Conservation (phyloP, 2,888 invertebrate species). For the Hymenopus coronatus region DNA sequence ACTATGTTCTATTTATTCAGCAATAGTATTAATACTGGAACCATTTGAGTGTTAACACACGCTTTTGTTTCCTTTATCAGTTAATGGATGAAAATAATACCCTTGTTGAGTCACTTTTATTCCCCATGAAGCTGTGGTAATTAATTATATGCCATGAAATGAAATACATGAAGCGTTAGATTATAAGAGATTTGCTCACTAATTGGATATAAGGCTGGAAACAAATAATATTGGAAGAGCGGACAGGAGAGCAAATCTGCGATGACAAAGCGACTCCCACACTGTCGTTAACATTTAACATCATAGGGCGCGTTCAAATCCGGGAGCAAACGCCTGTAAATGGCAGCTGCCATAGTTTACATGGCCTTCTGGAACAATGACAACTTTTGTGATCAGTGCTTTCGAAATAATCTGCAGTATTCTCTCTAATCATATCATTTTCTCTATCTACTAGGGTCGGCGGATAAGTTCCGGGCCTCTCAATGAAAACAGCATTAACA, state of each 20-base stretch:
- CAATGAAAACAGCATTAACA: too few relatives aligned
- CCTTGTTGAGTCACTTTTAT: neutral
- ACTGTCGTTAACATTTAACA: neutral
- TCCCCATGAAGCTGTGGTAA: neutral
- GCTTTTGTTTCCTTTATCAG: neutral
- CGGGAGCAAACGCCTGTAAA: neutral
- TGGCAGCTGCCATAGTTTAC: neutral
- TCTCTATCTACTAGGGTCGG: too few relatives aligned
- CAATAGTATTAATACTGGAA: too few relatives aligned
- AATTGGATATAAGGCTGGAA: neutral
- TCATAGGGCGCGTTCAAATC: neutral
- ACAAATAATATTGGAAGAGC: neutral
- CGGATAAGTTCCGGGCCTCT: too few relatives aligned
- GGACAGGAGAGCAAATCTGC: neutral
- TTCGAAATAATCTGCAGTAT: too few relatives aligned
- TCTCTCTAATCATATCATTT: too few relatives aligned
- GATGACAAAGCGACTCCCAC: neutral
- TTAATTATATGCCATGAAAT: neutral
- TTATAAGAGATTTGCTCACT: neutral
- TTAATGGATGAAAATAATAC: neutral
- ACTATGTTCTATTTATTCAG: too few relatives aligned
- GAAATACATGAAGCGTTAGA: neutral
- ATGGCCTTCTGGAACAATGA: too few relatives aligned
- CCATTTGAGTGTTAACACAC: too few relatives aligned
- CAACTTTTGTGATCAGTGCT: too few relatives aligned